Conservation (phyloP, 1,140 invertebrate genomes). For the Magallana angulata region DNA sequence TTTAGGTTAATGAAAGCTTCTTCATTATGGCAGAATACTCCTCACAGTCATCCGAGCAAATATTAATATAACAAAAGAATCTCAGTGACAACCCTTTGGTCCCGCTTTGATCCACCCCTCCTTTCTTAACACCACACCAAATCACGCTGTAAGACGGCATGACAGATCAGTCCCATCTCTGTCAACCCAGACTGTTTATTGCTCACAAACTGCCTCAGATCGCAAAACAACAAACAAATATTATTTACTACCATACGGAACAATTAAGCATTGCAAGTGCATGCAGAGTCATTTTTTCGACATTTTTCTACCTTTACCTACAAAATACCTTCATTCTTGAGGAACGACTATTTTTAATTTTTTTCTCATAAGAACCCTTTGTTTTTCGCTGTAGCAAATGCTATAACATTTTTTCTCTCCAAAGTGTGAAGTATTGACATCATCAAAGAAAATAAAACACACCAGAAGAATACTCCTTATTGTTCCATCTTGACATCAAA, state of each 20-base stretch:
- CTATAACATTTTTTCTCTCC: not conserved
- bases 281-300: too few species aligned
- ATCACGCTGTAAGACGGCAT: not conserved
- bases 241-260: conserved; percentile 6
- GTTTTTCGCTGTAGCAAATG: not conserved
- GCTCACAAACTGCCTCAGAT: not conserved
- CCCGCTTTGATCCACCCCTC: conserved; percentile 16
- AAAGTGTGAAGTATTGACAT: not conserved
- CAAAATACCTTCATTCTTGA: not conserved
- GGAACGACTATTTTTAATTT: not conserved
- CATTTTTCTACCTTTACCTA: not conserved
- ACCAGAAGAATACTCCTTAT: conserved; percentile 4
- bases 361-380: not conserved
- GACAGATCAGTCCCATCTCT: not conserved
- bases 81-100: not conserved
- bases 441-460: not conserved
- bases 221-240: conserved; percentile 28
- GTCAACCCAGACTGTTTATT: not conserved
- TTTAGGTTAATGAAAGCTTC: too few species aligned
- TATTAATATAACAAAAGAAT: not conserved
- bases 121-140: not conserved
- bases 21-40: too few species aligned
- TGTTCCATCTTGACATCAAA: conserved; percentile 20
- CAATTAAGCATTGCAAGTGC: conserved; percentile 1
- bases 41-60: not conserved